These are phyloP conservation scores for Zosterops japonicus DNA, from an alignment of 2,113 vertebrate genomes.

Conservation along the genomic window DNA sequence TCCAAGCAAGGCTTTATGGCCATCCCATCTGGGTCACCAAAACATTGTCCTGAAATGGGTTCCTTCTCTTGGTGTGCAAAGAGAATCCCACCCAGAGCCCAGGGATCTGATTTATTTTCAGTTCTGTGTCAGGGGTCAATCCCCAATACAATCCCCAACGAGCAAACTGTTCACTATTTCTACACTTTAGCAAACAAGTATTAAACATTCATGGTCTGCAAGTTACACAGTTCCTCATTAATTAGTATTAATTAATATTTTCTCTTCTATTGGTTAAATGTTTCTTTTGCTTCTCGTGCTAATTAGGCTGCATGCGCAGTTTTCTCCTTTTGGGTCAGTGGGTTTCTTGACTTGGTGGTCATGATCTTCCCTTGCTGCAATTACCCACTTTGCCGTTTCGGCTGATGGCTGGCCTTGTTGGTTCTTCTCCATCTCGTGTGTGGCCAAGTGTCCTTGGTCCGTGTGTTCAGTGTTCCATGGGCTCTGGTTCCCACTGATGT, in stretches of 20 bases:
- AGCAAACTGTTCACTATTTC: background rate
- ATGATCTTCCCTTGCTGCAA: background rate
- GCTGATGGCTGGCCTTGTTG: background rate
- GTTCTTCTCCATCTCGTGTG: background rate
- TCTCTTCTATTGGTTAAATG: background rate
- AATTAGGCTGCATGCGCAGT: background rate
- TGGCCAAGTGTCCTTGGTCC: background rate
- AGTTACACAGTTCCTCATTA: background rate
- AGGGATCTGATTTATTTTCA: background rate
- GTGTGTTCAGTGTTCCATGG: background rate
- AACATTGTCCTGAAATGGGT: background rate
- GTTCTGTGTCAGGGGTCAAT: background rate
- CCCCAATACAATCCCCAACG: accelerated
- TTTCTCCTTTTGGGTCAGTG: background rate
- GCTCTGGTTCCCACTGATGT: background rate
- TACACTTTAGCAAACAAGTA: background rate
- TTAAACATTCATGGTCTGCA: background rate
- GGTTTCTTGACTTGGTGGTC: background rate
- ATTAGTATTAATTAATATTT: background rate
- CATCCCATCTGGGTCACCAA: background rate
- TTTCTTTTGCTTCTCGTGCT: background rate
- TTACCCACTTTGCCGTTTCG: background rate
- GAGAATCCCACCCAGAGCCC: background rate
- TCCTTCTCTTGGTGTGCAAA: background rate
- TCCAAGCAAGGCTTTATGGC: background rate